Conservation (phyloP, 2,113 vertebrate genomes). For the Dromaius novaehollandiae region DNA sequence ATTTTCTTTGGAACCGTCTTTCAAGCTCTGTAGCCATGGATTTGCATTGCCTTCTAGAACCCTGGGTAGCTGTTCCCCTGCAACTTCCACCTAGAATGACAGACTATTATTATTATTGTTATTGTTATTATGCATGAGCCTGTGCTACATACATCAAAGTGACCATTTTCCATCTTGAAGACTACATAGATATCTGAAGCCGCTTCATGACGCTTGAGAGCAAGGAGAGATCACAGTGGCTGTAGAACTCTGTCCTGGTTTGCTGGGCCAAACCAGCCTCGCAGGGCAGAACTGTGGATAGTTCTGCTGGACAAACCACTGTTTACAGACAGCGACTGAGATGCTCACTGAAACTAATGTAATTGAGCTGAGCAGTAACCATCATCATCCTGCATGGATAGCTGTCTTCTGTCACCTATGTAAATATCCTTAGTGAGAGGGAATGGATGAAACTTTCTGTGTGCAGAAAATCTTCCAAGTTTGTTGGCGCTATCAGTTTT, state of each 20-base stretch:
- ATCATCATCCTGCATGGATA: not conserved
- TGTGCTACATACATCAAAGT: not conserved
- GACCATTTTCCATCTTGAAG: not conserved
- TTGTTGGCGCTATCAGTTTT: not conserved
- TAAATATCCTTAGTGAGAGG: not conserved
- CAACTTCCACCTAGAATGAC: not conserved
- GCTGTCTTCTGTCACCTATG: not conserved
- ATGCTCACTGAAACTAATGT: not conserved
- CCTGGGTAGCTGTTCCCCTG: not conserved
- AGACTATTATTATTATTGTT: not conserved
- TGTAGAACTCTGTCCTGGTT: not conserved
- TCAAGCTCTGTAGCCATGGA: not conserved
- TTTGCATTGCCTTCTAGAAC: not conserved
- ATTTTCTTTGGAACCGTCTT: not conserved
- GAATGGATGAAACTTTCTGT: not conserved
- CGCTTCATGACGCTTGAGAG: not conserved
- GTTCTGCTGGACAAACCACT: not conserved
- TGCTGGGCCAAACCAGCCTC: not conserved
- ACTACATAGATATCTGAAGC: not conserved
- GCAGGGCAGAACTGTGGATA: accelerated
- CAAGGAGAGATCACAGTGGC: not conserved
- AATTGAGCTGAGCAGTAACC: not conserved
- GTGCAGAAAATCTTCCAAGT: not conserved
- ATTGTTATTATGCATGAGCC: not conserved
- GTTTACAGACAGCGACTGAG: not conserved